Base-by-base conservation (phyloP, 2,888 invertebrate species). In the Meliscaeva auricollis region DNA sequence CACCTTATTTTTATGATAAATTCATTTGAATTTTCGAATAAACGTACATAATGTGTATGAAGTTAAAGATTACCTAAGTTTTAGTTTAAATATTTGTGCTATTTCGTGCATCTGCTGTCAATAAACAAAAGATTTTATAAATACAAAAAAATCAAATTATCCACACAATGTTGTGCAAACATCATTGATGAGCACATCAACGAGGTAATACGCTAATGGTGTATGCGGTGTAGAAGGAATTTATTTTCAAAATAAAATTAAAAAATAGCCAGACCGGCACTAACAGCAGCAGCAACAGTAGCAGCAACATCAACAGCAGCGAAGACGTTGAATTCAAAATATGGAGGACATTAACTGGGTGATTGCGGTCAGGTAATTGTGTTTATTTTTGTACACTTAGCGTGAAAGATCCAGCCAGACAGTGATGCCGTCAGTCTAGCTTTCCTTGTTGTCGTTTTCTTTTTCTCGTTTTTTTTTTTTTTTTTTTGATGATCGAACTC, bases 361-460 rank as follows among this genome's bases (percentile, higher is more conserved):
- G 72, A 81, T 81, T 81, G 85, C 76, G 76, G 85, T 62, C 81
- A 85, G 85, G 85, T 85, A 85, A 85, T 81, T 85, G 81, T 85
- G 76, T 81, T 85, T 85, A 85, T 85, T 85, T 85, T 85, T n/a
- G 85, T 73, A 77, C 62, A 85, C 81, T 85, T 81, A 73, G 54
- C 60, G 75, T 60, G 13, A 64, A 70, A 56, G 64, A 83, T 73
- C 60, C 52, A 79, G 72, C 60, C 52, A 79, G 72, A 82, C 72
- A 58, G 22, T 58, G 35, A 46, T 44, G 58, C 17, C 58, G 32
- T 66, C 26, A 46, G 41, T 52, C 26, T 46, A 77, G 41, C 32
- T 73, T 73, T 56, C 60, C 68, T 68, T 60, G 38, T 74, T 69
- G 79, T 38, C 20, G 44, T 69, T 83, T 50, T 26, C 22, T 11